A percentile compares a stretch with the other conserved stretches of the same genome.
phyloP scores from a whole-genome alignment of 1,140 invertebrate species.

The Drosophila micromelanica region DNA sequence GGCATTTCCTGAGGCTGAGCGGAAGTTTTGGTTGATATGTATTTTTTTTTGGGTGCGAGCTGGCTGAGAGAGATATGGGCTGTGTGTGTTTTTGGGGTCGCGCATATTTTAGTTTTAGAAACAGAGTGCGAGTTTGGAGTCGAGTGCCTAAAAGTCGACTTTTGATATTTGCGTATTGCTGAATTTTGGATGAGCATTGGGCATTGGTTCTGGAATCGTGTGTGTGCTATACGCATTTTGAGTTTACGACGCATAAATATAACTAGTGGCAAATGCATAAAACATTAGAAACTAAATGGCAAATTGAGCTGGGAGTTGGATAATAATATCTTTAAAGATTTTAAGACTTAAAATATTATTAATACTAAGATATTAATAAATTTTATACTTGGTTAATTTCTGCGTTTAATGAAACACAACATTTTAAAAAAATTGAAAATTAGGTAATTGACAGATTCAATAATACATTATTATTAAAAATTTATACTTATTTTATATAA shows the following conservation, averaged over 20 bases:
- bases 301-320: neutral
- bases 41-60: too few species aligned
- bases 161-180: conserved; percentile 13
- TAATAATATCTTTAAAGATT: neutral
- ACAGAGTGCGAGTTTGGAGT: neutral
- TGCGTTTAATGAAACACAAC: too few species aligned
- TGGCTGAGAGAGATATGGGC: conserved; percentile 6
- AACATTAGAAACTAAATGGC: conserved; percentile 1
- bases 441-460: too few species aligned
- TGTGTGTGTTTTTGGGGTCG: neutral
- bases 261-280: neutral
- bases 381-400: too few species aligned
- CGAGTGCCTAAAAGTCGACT: conserved; percentile 3
- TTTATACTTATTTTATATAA: too few species aligned
- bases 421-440: too few species aligned
- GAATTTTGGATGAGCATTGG: conserved; percentile 9
- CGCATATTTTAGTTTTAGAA: conserved; percentile 16
- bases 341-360: neutral
- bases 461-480: too few species aligned
- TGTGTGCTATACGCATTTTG: neutral
- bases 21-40: conserved; percentile 19
- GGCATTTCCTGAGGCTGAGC: conserved; percentile 26
- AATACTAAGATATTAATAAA: too few species aligned
- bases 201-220: neutral
- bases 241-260: neutral